Percentiles rank a stretch among this genome's conserved stretches.
phyloP scores from a whole-genome alignment of 2,113 vertebrate genomes.

The Eulacestoma nigropectus region DNA sequence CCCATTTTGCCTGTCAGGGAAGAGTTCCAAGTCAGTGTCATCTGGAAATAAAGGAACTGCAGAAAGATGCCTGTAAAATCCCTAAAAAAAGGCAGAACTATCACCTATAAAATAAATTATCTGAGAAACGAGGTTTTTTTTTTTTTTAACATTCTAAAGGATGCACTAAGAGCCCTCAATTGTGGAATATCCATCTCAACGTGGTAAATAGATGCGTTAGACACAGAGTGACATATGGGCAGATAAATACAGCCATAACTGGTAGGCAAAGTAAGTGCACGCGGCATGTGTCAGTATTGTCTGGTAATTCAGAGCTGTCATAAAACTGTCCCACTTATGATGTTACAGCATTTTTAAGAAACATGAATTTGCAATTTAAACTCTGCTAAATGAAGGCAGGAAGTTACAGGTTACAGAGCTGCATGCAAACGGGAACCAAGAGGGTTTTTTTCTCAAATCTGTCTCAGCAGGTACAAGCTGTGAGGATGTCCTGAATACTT shows the following conservation, averaged over 20 bases:
- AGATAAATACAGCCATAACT: conserved; percentile 56
- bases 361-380: conserved; percentile 69
- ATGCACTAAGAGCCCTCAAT: conserved; percentile 44
- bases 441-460: neutral
- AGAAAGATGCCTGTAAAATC: neutral
- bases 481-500: neutral
- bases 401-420: conserved; percentile 59
- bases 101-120: conserved; percentile 46
- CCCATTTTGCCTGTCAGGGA: conserved; percentile 10
- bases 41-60: conserved; percentile 15
- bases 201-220: conserved; percentile 27
- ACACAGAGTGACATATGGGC: conserved; percentile 45
- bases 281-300: conserved; percentile 26
- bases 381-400: conserved; percentile 56
- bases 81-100: neutral
- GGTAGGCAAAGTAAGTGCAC: conserved; percentile 37
- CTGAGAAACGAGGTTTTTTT: neutral
- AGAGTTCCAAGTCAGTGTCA: conserved; percentile 21
- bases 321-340: conserved; percentile 68
- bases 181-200: conserved; percentile 55
- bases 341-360: conserved; percentile 68
- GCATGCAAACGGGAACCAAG: conserved; percentile 38
- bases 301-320: conserved; percentile 56
- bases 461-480: neutral
- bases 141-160: conserved; percentile 1